A percentile compares a stretch with the other conserved stretches of the same genome.
Conservation (phyloP, 2,888 invertebrate species). For the Phytoseiulus persimilis region DNA sequence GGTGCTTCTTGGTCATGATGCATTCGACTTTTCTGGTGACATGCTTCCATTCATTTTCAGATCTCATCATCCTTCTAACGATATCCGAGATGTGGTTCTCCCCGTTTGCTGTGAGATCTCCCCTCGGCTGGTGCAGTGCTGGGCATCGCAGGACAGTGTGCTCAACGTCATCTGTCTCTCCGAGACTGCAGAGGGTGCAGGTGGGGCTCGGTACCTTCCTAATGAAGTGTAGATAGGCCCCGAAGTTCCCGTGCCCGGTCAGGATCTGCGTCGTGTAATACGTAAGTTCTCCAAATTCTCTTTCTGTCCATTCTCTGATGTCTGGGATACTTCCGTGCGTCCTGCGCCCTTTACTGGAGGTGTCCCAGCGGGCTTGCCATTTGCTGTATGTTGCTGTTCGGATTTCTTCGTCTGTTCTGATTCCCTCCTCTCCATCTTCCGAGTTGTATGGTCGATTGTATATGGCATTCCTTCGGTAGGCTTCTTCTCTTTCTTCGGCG, state of each 20-base stretch:
- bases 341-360: neutral
- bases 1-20: neutral
- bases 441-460: too few species aligned
- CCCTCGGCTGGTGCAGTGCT: neutral
- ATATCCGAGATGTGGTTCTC: neutral
- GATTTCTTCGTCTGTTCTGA: neutral
- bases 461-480: too few species aligned
- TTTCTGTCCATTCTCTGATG: neutral
- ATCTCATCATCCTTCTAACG: neutral
- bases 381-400: too few species aligned
- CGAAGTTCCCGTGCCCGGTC: neutral
- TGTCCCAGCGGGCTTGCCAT: neutral
- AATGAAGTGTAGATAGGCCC: neutral
- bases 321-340: neutral
- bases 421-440: too few species aligned
- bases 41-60: neutral
- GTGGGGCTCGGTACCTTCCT: neutral
- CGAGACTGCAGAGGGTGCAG: neutral
- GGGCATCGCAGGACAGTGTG: neutral
- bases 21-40: neutral
- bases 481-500: neutral
- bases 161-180: neutral
- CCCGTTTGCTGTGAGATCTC: neutral
- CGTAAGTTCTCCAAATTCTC: neutral
- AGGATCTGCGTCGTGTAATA: neutral